Evolutionary conservation across 2,888 invertebrate species (phyloP).

Genomic region (Drosophila antonietae): DNA sequence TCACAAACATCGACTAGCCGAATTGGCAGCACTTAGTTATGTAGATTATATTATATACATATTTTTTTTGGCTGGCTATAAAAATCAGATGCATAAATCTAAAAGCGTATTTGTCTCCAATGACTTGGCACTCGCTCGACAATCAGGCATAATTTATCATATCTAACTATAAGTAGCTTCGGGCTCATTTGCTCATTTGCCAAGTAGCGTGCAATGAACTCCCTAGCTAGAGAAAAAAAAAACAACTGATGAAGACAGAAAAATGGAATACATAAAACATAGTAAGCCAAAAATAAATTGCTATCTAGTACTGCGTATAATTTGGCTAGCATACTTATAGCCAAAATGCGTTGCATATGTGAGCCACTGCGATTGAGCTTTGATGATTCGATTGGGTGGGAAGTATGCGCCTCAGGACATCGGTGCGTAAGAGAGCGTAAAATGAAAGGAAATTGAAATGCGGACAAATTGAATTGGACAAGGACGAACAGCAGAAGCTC

Average conservation of each 20-base stretch:
- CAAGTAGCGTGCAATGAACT: conserved; percentile 69
- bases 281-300: conserved; percentile 44
- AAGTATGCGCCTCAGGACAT: conserved; percentile 50
- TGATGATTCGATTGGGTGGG: conserved; percentile 64
- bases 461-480: conserved; percentile 75
- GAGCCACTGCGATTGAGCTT: conserved; percentile 62
- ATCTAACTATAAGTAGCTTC: conserved; percentile 56
- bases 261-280: conserved; percentile 21
- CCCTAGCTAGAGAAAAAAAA: background rate
- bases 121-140: conserved; percentile 58
- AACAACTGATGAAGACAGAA: background rate
- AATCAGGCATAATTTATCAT: conserved; percentile 68
- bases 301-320: conserved; percentile 18
- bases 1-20: conserved; percentile 2
- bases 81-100: conserved; percentile 64
- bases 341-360: conserved; percentile 53
- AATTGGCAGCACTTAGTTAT: conserved; percentile 34
- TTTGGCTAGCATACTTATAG: conserved; percentile 20
- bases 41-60: conserved; percentile 14
- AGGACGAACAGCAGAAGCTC: conserved; percentile 16
- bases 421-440: conserved; percentile 72
- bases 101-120: conserved; percentile 56
- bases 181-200: conserved; percentile 59
- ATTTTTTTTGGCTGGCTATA: conserved; percentile 39
- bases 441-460: conserved; percentile 80